Percentiles rank a stretch among this genome's conserved stretches.
Conservation (phyloP, 2,113 vertebrate species). For the Pogonocichla stellata region DNA sequence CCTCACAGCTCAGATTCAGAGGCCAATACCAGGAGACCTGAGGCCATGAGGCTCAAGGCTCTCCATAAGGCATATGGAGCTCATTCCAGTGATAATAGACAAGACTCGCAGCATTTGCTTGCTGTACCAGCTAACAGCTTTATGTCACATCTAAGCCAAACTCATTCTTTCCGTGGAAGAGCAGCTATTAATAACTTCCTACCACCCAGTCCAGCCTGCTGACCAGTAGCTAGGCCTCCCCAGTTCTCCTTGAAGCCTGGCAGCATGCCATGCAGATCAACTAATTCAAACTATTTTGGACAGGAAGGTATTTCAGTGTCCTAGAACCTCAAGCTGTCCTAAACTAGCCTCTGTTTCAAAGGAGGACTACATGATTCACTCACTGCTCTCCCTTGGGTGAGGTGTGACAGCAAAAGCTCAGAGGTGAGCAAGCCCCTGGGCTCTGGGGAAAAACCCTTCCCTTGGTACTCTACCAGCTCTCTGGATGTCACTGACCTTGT, state of each 20-base stretch:
- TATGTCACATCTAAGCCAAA: neutral
- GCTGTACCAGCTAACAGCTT: neutral
- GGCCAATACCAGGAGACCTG: neutral
- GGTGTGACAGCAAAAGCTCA: neutral
- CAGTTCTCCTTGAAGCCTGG: neutral
- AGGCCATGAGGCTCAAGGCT: neutral
- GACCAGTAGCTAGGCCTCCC: neutral
- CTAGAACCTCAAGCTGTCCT: neutral
- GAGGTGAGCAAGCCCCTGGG: neutral
- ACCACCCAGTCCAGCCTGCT: neutral
- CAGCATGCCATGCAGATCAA: neutral
- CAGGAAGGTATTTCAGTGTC: neutral
- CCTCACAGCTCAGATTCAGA: neutral
- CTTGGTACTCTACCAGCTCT: neutral
- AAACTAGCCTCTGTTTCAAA: neutral
- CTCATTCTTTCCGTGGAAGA: conserved; percentile 8
- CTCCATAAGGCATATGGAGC: neutral
- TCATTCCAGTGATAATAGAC: neutral
- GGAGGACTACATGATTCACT: neutral
- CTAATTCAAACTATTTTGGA: neutral
- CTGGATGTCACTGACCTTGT: neutral
- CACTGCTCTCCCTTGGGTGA: neutral
- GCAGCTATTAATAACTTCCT: conserved; percentile 35
- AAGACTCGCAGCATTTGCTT: neutral
- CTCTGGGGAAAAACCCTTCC: neutral